These are phyloP conservation scores for Phocides pigmalion DNA, from an alignment of 1,140 invertebrate species.

Conservation along the genomic window DNA sequence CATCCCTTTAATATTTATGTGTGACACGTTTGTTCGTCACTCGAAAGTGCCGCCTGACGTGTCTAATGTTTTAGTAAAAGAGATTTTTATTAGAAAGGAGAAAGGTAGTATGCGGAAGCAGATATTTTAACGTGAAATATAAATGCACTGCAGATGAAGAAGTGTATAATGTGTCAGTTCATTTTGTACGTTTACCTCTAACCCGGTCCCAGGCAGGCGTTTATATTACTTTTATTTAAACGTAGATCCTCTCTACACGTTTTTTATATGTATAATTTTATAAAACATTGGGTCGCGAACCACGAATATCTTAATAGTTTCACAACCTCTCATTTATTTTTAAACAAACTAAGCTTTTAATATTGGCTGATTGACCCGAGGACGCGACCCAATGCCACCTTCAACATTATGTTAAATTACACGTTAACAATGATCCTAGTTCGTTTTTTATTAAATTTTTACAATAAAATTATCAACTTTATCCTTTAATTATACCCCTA, in stretches of 20 bases:
- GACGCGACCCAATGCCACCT: slow-evolving; percentile 50
- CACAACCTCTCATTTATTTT: slow-evolving; percentile 78
- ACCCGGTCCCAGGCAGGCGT: slow-evolving; percentile 70
- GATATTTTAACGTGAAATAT: slow-evolving; percentile 23
- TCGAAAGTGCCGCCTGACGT: not conserved
- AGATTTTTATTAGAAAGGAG: slow-evolving; percentile 16
- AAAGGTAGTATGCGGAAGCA: not conserved
- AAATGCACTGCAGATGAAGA: slow-evolving; percentile 48
- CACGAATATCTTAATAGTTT: slow-evolving; percentile 60
- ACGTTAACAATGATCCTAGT: slow-evolving; percentile 77
- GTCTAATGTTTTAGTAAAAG: slow-evolving; percentile 6
- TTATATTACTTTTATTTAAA: slow-evolving; percentile 57
- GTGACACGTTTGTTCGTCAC: not conserved
- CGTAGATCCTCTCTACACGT: slow-evolving; percentile 62
- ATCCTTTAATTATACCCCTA: slow-evolving; percentile 71
- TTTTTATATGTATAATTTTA: slow-evolving; percentile 67
- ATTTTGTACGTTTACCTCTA: slow-evolving; percentile 61
- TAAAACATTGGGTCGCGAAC: slow-evolving; percentile 59
- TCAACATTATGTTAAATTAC: slow-evolving; percentile 65
- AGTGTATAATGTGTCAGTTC: slow-evolving; percentile 52
- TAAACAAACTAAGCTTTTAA: slow-evolving; percentile 73
- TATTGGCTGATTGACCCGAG: slow-evolving; percentile 70
- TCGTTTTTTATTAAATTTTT: slow-evolving; percentile 75
- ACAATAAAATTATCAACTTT: slow-evolving; percentile 75
- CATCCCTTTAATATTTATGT: slow-evolving; percentile 9